Base-by-base conservation (phyloP, 2,888 invertebrate species). In the Iselma pallidipennis region DNA sequence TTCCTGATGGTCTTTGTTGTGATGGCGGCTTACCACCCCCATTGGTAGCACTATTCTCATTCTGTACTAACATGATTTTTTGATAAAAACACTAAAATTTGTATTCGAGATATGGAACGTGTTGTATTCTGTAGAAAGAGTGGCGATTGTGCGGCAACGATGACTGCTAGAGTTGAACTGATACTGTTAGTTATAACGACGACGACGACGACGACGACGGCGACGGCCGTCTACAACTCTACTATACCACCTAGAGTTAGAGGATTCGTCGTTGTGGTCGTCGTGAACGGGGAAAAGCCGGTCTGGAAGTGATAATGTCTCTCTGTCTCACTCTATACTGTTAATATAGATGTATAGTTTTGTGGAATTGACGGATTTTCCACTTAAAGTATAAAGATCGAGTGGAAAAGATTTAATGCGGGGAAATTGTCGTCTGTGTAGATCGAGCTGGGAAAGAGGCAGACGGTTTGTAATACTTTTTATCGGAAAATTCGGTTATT, bases 1-100 rank as follows among this genome's bases (percentile, higher is more conserved):
- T 84, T 57, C 85, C 84, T 62, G 84, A 82, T 7, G 83, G 80
- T 16, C 63, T 33, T 25, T 48, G 53, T 63, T 66, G 52, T 14
- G 62, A 57, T 23, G 14, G 50, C 69, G 67, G 64, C 71, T n/a
- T n/a, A n/a, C n/a, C n/a, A n/a, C n/a, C n/a, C n/a, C n/a, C n/a
- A n/a, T n/a, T n/a, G n/a, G n/a, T n/a, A n/a, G n/a, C 61, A 49
- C 67, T 71, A 51, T 66, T 64, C 14, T 76, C 77, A 63, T 70
- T 70, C 66, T 78, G 76, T 71, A 79, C 74, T 67, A 77, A 70
- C 77, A 79, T 78, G 33, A 77, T 53, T 54, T 23, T 14, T 31
- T 21, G 23, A 28, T 49, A 33, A n/a, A n/a, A n/a, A n/a, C n/a
- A n/a, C n/a, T n/a, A n/a, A n/a, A n/a, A n/a, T n/a, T 45, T 45